These are phyloP conservation scores for Coryphaenoides rupestris DNA, from an alignment of 2,113 vertebrate species.

Conservation along the genomic window DNA sequence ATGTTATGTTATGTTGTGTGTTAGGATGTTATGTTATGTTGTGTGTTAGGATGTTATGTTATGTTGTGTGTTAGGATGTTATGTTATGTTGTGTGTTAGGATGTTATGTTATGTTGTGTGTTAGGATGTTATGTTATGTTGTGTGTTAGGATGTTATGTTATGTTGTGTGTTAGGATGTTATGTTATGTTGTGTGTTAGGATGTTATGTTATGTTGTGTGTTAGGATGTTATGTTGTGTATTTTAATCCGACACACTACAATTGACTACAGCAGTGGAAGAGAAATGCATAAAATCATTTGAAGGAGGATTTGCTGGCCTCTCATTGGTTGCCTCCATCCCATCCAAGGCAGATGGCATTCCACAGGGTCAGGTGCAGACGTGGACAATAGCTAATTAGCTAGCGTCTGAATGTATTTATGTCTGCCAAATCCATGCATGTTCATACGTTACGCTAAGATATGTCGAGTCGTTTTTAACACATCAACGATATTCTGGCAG, in stretches of 20 bases:
- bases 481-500: conserved; percentile 5
- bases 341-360: conserved; percentile 56
- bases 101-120: too few species aligned
- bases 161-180: too few species aligned
- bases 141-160: too few species aligned
- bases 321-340: background rate
- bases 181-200: too few species aligned
- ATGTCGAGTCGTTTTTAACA: conserved; percentile 1
- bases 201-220: too few species aligned
- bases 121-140: too few species aligned
- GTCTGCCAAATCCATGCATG: conserved; percentile 5
- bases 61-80: too few species aligned
- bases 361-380: conserved; percentile 62
- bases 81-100: too few species aligned
- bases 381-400: conserved; percentile 61
- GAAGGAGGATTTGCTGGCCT: conserved; percentile 29
- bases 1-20: too few species aligned
- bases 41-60: too few species aligned
- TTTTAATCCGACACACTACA: background rate
- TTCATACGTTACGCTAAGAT: background rate
- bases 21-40: too few species aligned
- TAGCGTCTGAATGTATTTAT: conserved; percentile 30
- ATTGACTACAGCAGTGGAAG: background rate
- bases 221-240: conserved; percentile 8
- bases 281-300: conserved; percentile 34